Conservation (phyloP, 2,888 invertebrate species). For the Drosophila tripunctata region DNA sequence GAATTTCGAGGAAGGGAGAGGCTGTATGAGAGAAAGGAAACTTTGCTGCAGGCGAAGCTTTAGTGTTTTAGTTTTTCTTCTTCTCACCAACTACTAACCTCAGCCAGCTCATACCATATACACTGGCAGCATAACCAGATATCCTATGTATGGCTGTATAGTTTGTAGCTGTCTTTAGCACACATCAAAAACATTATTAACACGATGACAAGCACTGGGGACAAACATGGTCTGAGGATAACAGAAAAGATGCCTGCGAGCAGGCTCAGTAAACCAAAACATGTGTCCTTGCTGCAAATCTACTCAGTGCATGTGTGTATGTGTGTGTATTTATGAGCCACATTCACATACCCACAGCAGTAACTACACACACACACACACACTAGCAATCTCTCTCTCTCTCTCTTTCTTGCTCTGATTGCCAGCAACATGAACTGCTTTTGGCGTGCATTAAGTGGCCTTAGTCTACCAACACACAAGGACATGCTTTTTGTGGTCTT, state of each 20-base stretch:
- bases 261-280: constrained; percentile 71
- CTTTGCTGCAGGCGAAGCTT: constrained; percentile 27
- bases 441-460: constrained; percentile 80
- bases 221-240: constrained; percentile 51
- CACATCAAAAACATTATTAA: constrained; percentile 79
- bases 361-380: constrained; percentile 32
- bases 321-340: constrained; percentile 26
- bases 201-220: constrained; percentile 62
- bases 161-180: constrained; percentile 77
- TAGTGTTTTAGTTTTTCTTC: constrained; percentile 10
- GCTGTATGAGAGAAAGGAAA: neutral
- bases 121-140: constrained; percentile 1
- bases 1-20: too few relatives aligned
- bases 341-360: constrained; percentile 54
- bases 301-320: constrained; percentile 10
- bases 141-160: constrained; percentile 39
- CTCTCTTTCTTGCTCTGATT: too few relatives aligned
- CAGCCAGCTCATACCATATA: too few relatives aligned
- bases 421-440: constrained; percentile 65
- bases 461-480: constrained; percentile 75
- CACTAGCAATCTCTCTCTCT: too few relatives aligned
- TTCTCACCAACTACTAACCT: too few relatives aligned
- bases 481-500: constrained; percentile 78
- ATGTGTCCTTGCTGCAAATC: constrained; percentile 65
- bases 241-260: constrained; percentile 72